Evolutionary conservation across 2,888 invertebrate genomes (phyloP).

Genomic region (Troilus luridus): DNA sequence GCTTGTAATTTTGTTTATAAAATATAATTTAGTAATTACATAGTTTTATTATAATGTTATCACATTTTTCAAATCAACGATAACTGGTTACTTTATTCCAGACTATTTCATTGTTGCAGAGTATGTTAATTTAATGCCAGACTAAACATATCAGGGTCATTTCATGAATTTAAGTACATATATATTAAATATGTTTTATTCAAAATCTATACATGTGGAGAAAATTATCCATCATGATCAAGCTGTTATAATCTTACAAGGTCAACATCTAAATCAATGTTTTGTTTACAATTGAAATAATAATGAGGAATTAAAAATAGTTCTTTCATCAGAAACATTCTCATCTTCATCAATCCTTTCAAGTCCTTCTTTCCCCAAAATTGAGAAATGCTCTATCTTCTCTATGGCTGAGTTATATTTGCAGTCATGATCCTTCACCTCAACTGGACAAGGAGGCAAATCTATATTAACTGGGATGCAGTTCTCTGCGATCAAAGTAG

Average conservation of each 20-base stretch:
- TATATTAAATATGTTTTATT: too few species aligned
- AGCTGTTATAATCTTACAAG: not conserved
- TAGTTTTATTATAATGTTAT: not conserved
- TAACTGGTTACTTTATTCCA: not conserved
- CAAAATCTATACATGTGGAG: not conserved
- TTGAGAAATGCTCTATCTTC: not conserved
- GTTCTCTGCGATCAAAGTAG: conserved; percentile 68
- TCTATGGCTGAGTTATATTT: not conserved
- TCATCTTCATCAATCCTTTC: not conserved
- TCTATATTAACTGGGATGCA: conserved; percentile 68
- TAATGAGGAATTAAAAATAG: not conserved
- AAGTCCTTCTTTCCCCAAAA: not conserved
- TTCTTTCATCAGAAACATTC: not conserved
- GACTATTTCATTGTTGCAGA: not conserved
- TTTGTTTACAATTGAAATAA: not conserved
- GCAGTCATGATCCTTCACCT: not conserved
- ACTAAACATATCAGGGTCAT: too few species aligned
- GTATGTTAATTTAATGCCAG: too few species aligned
- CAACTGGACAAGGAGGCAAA: conserved; percentile 67
- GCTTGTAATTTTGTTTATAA: not conserved
- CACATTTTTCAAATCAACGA: not conserved
- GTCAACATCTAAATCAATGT: not conserved
- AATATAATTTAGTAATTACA: not conserved
- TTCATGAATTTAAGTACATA: too few species aligned
- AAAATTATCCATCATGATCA: not conserved